phyloP scores from a whole-genome alignment of 2,888 invertebrate species.

The Caenorhabditis wallacei region DNA sequence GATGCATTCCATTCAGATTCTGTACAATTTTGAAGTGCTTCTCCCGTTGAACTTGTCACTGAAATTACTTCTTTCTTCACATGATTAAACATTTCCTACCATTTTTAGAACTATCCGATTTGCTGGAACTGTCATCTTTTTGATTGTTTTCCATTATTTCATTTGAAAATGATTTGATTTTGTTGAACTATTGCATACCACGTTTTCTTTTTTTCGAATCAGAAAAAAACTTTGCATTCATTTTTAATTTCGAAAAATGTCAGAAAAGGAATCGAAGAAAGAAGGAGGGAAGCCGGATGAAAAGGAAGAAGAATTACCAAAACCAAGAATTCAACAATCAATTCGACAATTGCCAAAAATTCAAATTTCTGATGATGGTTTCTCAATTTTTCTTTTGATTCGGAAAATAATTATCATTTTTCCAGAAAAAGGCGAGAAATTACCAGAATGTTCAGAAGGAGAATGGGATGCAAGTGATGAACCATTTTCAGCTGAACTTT shows the following conservation, averaged over 20 bases:
- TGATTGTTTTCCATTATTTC: not conserved
- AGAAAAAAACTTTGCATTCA: constrained; percentile 4
- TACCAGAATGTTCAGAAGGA: constrained; percentile 64
- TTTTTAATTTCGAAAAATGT: constrained; percentile 1
- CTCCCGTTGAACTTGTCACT: constrained; percentile 51
- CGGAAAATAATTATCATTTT: not conserved
- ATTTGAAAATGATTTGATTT: no score
- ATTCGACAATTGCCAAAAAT: constrained; percentile 48
- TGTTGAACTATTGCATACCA: no score
- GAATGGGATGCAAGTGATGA: constrained; percentile 71
- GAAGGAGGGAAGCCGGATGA: constrained; percentile 12
- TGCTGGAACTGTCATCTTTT: constrained; percentile 25
- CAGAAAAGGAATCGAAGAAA: constrained; percentile 12
- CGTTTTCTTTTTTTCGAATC: not conserved
- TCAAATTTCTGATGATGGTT: constrained; percentile 45
- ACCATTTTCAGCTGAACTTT: constrained; percentile 69
- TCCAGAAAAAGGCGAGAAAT: constrained; percentile 62
- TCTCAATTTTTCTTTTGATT: not conserved
- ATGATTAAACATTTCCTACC: not conserved
- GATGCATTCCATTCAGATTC: constrained; percentile 72
- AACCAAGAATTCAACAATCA: constrained; percentile 27
- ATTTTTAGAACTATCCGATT: constrained; percentile 28
- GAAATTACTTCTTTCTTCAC: not conserved
- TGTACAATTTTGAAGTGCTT: constrained; percentile 67
- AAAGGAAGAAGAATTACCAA: constrained; percentile 23